phyloP scores from a whole-genome alignment of 2,888 invertebrate species.

The Philopedon plagiatum region DNA sequence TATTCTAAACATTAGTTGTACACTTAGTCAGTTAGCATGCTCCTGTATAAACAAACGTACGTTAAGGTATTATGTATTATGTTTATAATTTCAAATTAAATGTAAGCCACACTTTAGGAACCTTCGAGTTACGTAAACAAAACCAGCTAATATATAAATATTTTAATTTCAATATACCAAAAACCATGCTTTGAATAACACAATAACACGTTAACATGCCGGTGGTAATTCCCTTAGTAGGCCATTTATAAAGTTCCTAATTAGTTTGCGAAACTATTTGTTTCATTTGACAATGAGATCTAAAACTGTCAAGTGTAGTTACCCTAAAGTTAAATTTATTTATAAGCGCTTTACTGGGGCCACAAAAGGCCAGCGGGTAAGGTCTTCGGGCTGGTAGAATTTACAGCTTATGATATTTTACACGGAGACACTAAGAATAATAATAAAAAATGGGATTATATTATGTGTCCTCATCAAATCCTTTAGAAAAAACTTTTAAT shows the following conservation, averaged over 20 bases:
- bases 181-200: background rate
- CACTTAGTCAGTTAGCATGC: no score
- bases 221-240: constrained; percentile 2
- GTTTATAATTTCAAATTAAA: no score
- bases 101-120: no score
- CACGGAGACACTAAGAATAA: no score
- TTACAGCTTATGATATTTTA: background rate
- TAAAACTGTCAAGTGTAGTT: constrained; percentile 16
- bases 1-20: no score
- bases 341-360: constrained; percentile 4
- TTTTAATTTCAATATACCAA: background rate
- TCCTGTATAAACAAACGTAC: no score
- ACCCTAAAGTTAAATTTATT: constrained; percentile 23
- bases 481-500: no score
- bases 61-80: no score
- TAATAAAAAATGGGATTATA: background rate
- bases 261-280: constrained; percentile 21
- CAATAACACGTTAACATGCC: background rate
- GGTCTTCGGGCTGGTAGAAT: background rate
- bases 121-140: background rate
- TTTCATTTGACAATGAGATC: constrained; percentile 22
- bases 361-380: background rate
- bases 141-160: background rate
- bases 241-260: constrained; percentile 14
- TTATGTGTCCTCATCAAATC: no score